phyloP scores from a whole-genome alignment of 2,888 invertebrate species.

The Linyphia triangularis region DNA sequence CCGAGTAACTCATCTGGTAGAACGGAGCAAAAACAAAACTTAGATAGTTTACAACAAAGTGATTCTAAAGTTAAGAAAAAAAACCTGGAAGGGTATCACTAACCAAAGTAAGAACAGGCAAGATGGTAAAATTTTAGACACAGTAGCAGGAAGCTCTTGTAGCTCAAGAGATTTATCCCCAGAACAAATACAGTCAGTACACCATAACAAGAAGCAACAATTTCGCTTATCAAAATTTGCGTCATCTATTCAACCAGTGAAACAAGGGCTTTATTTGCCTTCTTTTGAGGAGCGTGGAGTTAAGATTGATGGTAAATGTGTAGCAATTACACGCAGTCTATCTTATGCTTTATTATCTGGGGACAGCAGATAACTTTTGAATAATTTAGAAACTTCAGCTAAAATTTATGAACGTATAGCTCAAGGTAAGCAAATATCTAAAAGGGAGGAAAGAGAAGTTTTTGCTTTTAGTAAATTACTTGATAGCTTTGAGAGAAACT shows the following conservation, averaged over 20 bases:
- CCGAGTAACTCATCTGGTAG: neutral
- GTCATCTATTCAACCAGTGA: conserved; percentile 14
- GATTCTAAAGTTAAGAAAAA: neutral
- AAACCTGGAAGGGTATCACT: neutral
- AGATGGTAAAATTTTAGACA: conserved; percentile 21
- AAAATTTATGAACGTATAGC: conserved; percentile 50
- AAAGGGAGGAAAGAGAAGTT: conserved; percentile 46
- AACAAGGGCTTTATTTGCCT: conserved; percentile 2
- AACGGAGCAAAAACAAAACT: neutral
- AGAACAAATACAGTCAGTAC: conserved; percentile 11
- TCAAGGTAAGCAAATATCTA: conserved; percentile 45
- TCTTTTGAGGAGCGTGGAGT: neutral
- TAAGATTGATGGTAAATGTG: conserved; percentile 16
- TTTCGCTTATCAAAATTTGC: conserved; percentile 6
- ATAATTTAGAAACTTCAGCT: neutral
- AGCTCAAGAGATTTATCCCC: conserved; percentile 43
- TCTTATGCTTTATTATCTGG: conserved; percentile 32
- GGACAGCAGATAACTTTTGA: conserved; percentile 15
- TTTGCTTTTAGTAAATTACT: too few relatives aligned
- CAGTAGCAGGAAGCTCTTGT: conserved; percentile 39
- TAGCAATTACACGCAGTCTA: conserved; percentile 5
- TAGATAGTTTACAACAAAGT: conserved; percentile 24
- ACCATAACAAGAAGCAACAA: neutral
- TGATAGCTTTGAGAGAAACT: conserved; percentile 15
- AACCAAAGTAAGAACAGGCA: neutral